Evolutionary conservation across 2,888 invertebrate species (phyloP).

Genomic region (Dynastes tityus): DNA sequence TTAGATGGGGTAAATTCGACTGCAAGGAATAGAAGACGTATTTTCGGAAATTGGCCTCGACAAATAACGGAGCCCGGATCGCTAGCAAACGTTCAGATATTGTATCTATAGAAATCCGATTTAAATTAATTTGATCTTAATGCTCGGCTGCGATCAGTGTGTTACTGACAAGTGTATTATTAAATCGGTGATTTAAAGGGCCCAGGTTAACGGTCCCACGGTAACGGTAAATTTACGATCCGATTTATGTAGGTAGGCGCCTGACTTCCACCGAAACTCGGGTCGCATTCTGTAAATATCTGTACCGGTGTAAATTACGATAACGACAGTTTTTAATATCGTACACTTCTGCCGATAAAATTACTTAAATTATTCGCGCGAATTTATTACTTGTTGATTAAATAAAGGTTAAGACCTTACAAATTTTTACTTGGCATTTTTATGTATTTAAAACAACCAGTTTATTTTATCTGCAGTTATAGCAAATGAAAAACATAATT

Average conservation of each 20-base stretch:
- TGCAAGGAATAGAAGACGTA: conserved; percentile 11
- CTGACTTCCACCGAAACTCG: conserved; percentile 7
- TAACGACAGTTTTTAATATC: conserved; percentile 45
- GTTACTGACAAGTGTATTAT: conserved; percentile 62
- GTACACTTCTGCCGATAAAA: conserved; percentile 22
- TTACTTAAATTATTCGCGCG: conserved; percentile 15
- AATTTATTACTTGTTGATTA: no score
- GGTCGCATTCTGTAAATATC: conserved; percentile 47
- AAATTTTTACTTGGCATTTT: no score
- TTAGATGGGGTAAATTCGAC: conserved; percentile 22
- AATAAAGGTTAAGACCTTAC: no score
- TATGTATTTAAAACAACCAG: no score
- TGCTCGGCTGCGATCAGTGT: conserved; percentile 55
- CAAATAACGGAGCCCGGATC: conserved; percentile 32
- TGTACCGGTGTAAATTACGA: conserved; percentile 40
- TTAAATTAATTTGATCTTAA: conserved; percentile 54
- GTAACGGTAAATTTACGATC: conserved; percentile 46
- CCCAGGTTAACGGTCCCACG: conserved; percentile 54
- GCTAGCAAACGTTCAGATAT: conserved; percentile 28
- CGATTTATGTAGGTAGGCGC: conserved; percentile 33
- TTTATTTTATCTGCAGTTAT: no score
- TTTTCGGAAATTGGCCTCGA: conserved; percentile 34
- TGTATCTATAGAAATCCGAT: conserved; percentile 52
- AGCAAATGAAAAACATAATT: no score
- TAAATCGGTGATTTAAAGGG: conserved; percentile 62